Evolutionary conservation across 2,797 vertebrate genomes (phyloP), one percentile per base, ranked within the genome.

Genomic region (Halcyon chelicuti): DNA sequence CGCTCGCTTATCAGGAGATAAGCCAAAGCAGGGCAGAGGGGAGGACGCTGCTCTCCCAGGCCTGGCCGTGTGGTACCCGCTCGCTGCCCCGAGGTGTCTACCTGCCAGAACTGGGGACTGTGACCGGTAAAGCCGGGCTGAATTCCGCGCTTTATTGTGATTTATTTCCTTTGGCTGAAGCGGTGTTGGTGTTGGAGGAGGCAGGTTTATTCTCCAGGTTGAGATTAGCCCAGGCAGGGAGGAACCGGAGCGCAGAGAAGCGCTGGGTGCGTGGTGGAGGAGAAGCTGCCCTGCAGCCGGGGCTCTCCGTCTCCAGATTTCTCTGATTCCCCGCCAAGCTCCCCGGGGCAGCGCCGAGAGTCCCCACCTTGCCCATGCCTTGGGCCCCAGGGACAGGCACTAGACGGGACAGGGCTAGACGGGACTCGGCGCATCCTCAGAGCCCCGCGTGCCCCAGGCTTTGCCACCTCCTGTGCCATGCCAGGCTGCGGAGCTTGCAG

Each of bases 331-430:
- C 42, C 0, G 13, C 68, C 73, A 46, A 46, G 79, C 63, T 92
- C 58, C 58, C 58, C 0, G 4, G 49, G 58, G 20, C 84, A 68
- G 55, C 23, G 33, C 86, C 3, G 1, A 39, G 71, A 14, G 49
- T 88, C 76, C 83, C 94, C 88, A 93, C 67, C 81, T 89, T 87
- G 39, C 67, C 84, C 81, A 67, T 20, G 44, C 90, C 86, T 25
- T 31, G 67, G 52, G 74, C 26, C 2, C 1, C 1, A 9, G 87
- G 84, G 91, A 87, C 86, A 44, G 54, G 71, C 71, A 88, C 33
- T 28, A 61, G 58, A 1, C 1, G 0, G 77, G 81, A 2, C 77
- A 37, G 10, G 62, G 31, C 33, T 28, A 61, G 58, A 1, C 1
- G 0, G 77, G 81, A 2, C 77, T 81, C 10, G 15, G 81, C 39